Evolutionary conservation across 37 sponge, comb jelly and placozoan genomes (phyloP), one percentile per base, ranked within the genome.

Genomic region (Spongilla lacustris): DNA sequence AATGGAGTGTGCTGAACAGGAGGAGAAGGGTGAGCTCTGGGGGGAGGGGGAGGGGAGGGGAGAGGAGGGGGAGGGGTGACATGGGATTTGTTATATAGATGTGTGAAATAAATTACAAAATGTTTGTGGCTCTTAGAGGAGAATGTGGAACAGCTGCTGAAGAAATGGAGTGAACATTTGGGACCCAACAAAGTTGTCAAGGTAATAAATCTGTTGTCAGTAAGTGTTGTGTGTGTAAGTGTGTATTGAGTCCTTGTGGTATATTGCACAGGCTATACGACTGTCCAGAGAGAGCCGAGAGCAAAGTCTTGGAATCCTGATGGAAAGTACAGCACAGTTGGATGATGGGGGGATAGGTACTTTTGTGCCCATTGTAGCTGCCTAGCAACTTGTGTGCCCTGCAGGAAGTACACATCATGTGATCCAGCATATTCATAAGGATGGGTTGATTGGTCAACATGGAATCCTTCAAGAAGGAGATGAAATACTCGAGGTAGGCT

Each of bases 251-350:
- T 41, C 6, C 41, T 9, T 6, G 14, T 49, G 11, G 21, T 49
- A 26, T 38, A 23, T 14, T 24, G 10, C 6, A 66, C 33, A 86
- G 86, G 86, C 79, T 23, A 76, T 76, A 26, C 13, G 26, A 68
- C 46, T 84, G 69, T 33, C 50, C 27, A 75, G 31, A 32, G 24
- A 58, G 19, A 58, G 58, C 11, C 12, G 58, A 14, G 58, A 58
- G 58, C 58, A 58, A 58, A 58, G 58, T n/a, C 82, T 93, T 11
- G 93, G 93, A 25, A 82, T 93, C 33, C 58, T 80, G 6, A 80
- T 93, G 90, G 90, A 93, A 67, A 89, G 86, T 26, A 93, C 81
- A 33, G 89, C 85, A 25, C 85, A 88, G n/a, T 67, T 83, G 8
- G 93, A 92, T 34, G 83, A 88, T 33, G 10, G 49, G 22, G 89